Conservation (phyloP, 2,797 vertebrate species). For the Thunnus albacares region DNA sequence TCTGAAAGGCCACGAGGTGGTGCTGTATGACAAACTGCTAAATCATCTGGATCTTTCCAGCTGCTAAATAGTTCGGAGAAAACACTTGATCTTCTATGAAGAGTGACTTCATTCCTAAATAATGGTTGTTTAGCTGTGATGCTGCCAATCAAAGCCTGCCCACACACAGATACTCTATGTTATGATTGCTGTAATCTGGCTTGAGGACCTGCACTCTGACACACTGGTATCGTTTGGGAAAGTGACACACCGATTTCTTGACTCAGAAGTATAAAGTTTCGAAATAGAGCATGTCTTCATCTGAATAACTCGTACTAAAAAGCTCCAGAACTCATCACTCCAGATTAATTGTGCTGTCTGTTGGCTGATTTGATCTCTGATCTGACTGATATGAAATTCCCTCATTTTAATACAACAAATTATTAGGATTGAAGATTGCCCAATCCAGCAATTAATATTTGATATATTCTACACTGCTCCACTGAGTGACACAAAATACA, state of each 20-base stretch:
- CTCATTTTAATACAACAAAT: neutral
- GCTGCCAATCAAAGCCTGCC: too few relatives aligned
- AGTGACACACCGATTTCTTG: neutral
- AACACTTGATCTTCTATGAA: too few relatives aligned
- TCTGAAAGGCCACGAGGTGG: neutral
- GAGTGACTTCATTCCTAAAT: too few relatives aligned
- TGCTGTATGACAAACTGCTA: neutral
- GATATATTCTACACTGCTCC: neutral
- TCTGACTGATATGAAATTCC: too few relatives aligned
- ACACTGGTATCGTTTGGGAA: neutral
- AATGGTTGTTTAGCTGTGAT: too few relatives aligned
- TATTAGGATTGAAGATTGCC: neutral
- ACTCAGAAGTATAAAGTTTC: neutral
- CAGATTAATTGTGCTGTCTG: too few relatives aligned
- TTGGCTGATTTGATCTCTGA: too few relatives aligned
- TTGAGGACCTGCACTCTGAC: neutral
- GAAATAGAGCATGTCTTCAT: neutral
- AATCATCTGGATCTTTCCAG: neutral
- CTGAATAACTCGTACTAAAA: neutral
- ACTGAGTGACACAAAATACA: neutral
- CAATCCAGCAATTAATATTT: neutral
- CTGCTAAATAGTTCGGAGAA: too few relatives aligned
- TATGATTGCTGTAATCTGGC: neutral
- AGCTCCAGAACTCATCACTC: too few relatives aligned
- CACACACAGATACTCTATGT: too few relatives aligned